phyloP scores from a whole-genome alignment of 2,888 invertebrate species.

The Melinaea marsaeus region DNA sequence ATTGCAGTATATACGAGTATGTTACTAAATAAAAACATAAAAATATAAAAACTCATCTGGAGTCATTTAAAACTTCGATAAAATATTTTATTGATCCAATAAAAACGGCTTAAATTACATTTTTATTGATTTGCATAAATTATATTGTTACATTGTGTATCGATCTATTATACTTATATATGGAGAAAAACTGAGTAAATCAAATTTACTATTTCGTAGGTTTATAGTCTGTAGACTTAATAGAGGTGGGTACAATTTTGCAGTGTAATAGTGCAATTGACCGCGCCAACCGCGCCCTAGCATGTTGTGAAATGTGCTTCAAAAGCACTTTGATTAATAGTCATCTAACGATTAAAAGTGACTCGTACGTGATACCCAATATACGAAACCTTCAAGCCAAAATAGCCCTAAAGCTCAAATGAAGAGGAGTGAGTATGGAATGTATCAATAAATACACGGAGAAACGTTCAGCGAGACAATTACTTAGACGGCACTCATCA shows the following conservation, averaged over 20 bases:
- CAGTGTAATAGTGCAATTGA: constrained; percentile 38
- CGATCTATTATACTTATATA: no score
- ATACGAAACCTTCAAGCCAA: constrained; percentile 14
- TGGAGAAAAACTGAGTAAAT: no score
- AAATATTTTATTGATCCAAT: no score
- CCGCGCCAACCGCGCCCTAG: constrained; percentile 35
- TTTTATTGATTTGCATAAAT: no score
- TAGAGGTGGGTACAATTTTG: constrained; percentile 35
- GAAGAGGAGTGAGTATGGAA: constrained; percentile 12
- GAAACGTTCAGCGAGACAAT: constrained; percentile 27
- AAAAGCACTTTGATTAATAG: constrained; percentile 42
- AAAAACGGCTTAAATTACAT: no score
- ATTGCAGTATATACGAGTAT: no score
- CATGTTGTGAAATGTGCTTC: constrained; percentile 35
- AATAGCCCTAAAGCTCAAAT: constrained; percentile 4
- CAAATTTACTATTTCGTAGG: neutral
- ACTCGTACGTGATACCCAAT: constrained; percentile 21
- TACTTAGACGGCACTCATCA: constrained; percentile 34
- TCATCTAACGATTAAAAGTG: constrained; percentile 32
- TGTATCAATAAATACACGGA: constrained; percentile 10
- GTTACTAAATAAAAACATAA: no score
- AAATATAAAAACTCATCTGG: no score
- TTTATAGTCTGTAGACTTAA: constrained; percentile 17
- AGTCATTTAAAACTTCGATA: no score
- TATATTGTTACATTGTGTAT: no score